Conservation (phyloP, 2,888 invertebrate genomes). For the Pherbina coryleti region DNA sequence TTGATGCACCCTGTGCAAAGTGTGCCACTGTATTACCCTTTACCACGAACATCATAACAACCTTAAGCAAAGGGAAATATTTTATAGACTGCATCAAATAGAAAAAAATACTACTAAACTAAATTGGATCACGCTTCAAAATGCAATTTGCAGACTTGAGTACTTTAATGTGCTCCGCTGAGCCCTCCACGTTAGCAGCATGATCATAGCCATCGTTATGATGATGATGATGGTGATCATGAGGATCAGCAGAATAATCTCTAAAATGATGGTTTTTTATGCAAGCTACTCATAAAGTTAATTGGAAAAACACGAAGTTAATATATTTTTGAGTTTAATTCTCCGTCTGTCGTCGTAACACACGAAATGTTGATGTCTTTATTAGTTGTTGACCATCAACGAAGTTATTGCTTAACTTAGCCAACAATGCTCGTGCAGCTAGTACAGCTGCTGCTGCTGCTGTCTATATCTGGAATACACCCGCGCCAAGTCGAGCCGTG, state of each 20-base stretch:
- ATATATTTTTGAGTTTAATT: not conserved
- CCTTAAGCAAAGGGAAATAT: not conserved
- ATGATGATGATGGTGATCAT: not conserved
- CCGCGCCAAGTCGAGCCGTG: no score
- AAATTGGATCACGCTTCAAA: slow-evolving; percentile 16
- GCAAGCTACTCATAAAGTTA: slow-evolving; percentile 6
- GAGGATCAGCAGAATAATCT: not conserved
- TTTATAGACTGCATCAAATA: not conserved
- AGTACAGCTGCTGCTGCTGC: no score
- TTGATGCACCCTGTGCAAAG: not conserved
- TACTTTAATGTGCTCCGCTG: not conserved
- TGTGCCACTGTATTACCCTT: not conserved
- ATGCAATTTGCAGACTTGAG: not conserved
- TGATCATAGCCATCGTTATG: not conserved
- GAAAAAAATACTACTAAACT: not conserved
- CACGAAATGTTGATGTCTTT: no score
- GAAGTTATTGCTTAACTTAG: no score
- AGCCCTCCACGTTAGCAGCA: not conserved
- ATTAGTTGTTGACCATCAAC: no score
- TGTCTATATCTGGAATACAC: no score
- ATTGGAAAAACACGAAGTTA: slow-evolving; percentile 1
- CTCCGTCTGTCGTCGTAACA: no score
- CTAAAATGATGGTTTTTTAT: not conserved
- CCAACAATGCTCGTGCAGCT: no score
- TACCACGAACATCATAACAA: not conserved